phyloP scores from a whole-genome alignment of 2,888 invertebrate species.

The Drosophila suboccidentalis region DNA sequence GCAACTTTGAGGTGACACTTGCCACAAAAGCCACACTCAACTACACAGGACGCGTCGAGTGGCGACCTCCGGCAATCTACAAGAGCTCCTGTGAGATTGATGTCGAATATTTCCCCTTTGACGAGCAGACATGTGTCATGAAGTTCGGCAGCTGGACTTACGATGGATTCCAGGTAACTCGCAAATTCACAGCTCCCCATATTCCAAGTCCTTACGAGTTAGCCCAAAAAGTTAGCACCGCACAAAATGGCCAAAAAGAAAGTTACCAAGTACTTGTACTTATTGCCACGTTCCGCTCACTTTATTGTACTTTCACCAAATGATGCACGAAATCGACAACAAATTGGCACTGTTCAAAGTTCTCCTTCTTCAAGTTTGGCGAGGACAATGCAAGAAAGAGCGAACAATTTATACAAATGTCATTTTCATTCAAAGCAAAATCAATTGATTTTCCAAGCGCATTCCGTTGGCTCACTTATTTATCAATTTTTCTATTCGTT shows the following conservation, averaged over 20 bases:
- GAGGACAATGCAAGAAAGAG: background rate
- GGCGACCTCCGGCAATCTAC: conserved; percentile 97
- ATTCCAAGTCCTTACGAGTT: background rate
- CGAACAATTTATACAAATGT: conserved; percentile 9
- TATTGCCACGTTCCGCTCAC: conserved; percentile 18
- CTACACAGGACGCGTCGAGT: conserved; percentile 93
- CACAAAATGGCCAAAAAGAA: background rate
- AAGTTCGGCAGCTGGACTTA: conserved; percentile 94
- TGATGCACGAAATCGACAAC: conserved; percentile 35
- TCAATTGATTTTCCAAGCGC: conserved; percentile 15
- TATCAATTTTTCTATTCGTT: background rate
- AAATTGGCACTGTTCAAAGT: conserved; percentile 24
- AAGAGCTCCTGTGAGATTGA: conserved; percentile 95
- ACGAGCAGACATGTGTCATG: conserved; percentile 95
- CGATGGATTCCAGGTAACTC: conserved; percentile 91
- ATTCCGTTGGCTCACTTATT: conserved; percentile 1
- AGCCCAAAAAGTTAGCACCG: conserved; percentile 1
- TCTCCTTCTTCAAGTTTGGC: background rate
- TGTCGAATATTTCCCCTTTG: conserved; percentile 94
- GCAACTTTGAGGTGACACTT: conserved; percentile 93
- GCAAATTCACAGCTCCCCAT: background rate
- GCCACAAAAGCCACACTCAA: conserved; percentile 93
- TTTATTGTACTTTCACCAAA: conserved; percentile 24
- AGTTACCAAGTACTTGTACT: conserved; percentile 11
- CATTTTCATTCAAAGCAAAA: conserved; percentile 9